phyloP scores from a whole-genome alignment of 2,113 vertebrate genomes.

The Bubo scandiacus region DNA sequence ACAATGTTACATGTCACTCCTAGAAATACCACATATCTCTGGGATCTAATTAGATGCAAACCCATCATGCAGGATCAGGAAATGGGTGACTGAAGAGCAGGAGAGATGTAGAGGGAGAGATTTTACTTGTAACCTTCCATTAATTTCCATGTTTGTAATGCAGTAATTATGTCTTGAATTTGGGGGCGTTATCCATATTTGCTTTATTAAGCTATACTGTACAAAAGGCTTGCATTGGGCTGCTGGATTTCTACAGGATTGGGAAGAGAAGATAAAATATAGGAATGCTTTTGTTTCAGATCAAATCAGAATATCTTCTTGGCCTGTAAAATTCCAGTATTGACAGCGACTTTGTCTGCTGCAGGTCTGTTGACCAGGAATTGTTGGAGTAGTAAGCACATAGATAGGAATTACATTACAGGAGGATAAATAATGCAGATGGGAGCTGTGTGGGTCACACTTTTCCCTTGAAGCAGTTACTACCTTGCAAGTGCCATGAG shows the following conservation, averaged over 20 bases:
- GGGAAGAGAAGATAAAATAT: background rate
- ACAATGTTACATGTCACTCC: background rate
- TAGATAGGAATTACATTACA: background rate
- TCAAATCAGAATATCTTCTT: background rate
- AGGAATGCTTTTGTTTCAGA: background rate
- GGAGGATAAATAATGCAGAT: background rate
- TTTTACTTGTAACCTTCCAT: background rate
- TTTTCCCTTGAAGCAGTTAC: background rate
- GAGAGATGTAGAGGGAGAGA: background rate
- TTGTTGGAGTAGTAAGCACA: background rate
- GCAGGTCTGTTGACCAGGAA: background rate
- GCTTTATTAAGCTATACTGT: background rate
- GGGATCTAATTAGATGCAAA: background rate
- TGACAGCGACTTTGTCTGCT: background rate
- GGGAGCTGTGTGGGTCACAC: background rate
- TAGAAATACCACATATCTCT: background rate
- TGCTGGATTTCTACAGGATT: background rate
- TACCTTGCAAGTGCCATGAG: background rate
- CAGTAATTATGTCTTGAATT: background rate
- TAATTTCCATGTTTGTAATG: background rate
- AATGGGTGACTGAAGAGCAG: background rate
- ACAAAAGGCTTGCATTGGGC: background rate
- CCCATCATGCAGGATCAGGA: fast-evolving
- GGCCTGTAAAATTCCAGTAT: background rate
- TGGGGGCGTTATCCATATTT: background rate